A percentile compares a stretch with the other conserved stretches of the same genome.
Conservation (phyloP, 2,797 vertebrate genomes). For the Coregonus suidteri region DNA sequence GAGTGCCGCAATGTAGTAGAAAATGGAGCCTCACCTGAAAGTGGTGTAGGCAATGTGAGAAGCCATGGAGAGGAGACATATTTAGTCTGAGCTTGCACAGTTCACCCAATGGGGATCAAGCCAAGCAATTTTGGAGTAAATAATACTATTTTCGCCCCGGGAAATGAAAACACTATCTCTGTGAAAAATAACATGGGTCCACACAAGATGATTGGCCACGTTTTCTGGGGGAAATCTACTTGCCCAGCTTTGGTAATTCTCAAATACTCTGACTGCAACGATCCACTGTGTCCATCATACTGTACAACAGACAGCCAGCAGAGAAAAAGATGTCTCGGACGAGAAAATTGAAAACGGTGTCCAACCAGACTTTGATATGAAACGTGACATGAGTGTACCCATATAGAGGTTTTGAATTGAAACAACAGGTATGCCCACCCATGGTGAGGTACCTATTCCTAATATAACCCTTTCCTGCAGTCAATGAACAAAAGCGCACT, state of each 20-base stretch:
- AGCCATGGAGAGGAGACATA: slow-evolving; percentile 34
- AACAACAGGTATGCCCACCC: background rate
- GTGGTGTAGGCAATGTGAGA: slow-evolving; percentile 36
- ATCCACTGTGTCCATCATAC: slow-evolving; percentile 52
- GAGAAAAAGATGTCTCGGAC: slow-evolving; percentile 41
- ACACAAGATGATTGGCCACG: slow-evolving; percentile 65
- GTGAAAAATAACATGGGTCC: slow-evolving; percentile 66
- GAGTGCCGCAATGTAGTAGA: slow-evolving; percentile 35
- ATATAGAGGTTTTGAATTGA: slow-evolving; percentile 25
- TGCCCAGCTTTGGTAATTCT: slow-evolving; percentile 41
- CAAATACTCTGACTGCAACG: slow-evolving; percentile 46
- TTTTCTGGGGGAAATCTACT: slow-evolving; percentile 49
- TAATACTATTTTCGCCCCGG: slow-evolving; percentile 67
- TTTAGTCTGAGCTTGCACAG: slow-evolving; percentile 58
- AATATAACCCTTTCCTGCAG: background rate
- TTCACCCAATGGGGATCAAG: slow-evolving; percentile 56
- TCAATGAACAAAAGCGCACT: too few relatives aligned
- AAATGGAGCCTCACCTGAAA: slow-evolving; percentile 40
- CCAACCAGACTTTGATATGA: slow-evolving; percentile 34
- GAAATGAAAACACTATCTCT: slow-evolving; percentile 75
- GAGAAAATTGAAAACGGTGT: slow-evolving; percentile 47
- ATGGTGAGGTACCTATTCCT: background rate
- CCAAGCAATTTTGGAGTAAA: slow-evolving; percentile 66
- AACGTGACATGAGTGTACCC: slow-evolving; percentile 31
- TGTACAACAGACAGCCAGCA: slow-evolving; percentile 21